Evolutionary conservation across 2,888 invertebrate species (phyloP).

Genomic region (Dryococelus australis): DNA sequence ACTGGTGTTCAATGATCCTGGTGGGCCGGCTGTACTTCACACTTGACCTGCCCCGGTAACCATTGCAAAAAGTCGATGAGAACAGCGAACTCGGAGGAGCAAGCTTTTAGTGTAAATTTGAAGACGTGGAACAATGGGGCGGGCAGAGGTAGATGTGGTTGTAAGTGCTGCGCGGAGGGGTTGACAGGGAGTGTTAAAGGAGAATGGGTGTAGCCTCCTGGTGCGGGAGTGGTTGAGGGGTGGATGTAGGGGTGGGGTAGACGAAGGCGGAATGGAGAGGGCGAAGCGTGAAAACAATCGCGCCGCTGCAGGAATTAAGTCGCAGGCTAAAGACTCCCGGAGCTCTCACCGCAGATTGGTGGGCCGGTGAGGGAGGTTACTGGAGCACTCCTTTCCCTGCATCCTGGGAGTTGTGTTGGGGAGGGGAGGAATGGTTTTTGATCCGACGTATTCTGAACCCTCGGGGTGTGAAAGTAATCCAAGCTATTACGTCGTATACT

Average conservation of each 20-base stretch:
- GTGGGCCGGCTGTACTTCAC: not conserved
- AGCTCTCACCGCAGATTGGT: conserved; percentile 16
- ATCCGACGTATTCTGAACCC: too few relatives aligned
- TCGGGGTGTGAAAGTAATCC: too few relatives aligned
- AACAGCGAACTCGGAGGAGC: not conserved
- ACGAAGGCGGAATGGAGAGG: not conserved
- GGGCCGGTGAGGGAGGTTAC: not conserved
- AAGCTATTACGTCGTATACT: too few relatives aligned
- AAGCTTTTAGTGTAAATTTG: conserved; percentile 16
- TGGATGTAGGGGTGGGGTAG: not conserved
- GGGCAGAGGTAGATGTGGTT: not conserved
- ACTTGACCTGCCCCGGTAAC: not conserved
- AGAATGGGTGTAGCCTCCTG: too few relatives aligned
- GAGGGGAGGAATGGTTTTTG: too few relatives aligned
- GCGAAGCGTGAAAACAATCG: not conserved
- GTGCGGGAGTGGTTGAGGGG: too few relatives aligned
- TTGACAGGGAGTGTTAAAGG: not conserved
- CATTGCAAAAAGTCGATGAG: not conserved
- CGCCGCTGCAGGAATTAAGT: not conserved
- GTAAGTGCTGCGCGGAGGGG: not conserved
- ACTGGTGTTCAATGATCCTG: not conserved
- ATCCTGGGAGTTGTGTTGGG: too few relatives aligned
- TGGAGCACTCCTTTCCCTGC: too few relatives aligned
- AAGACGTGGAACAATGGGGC: not conserved
- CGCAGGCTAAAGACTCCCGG: not conserved